Evolutionary conservation across 2,888 invertebrate species (phyloP), one percentile per base, ranked within the genome.

Genomic region (Timema podura): DNA sequence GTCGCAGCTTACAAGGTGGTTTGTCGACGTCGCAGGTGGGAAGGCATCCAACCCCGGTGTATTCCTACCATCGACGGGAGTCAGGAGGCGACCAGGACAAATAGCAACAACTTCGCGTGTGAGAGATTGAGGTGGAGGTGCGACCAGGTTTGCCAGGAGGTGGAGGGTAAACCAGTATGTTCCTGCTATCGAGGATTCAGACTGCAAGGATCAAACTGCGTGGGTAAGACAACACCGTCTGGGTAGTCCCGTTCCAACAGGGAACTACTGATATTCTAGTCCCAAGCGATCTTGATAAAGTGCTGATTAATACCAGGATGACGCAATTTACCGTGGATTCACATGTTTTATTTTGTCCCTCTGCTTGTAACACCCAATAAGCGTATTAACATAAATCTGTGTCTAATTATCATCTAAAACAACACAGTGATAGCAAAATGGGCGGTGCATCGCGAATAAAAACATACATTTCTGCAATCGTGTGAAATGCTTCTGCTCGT

Each of bases 131-230:
- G 61, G 30, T 46, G 54, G 15, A 61, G 65, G 10, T 73, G 73
- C 49, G 73, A 73, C 11, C 73, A 73, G 13, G 11, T 73, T 44
- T 73, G 73, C 64, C 65, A 46, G 5, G 49, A 65, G 46, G 51
- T 49, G n/a, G 59, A 65, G 15, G 70, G 67, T 5, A 44, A 59
- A 6, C 48, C 68, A 7, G 51, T 66, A 11, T 73, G 73, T 48
- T 65, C 70, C 30, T 73, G 73, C 51, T 71, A 70, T 65, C 59
- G 65, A 48, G 73, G 73, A 5, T 73, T 71, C 67, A 48, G 44
- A 7, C 45, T 57, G 11, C 49, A 70, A 15, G 67, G 59, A 10
- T 57, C 64, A 9, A 45, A 16, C 16, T 73, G 73, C 44, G n/a
- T 30, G 9, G 73, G 73, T 73, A 64, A 8, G 67, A 45, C 6